These are phyloP conservation scores for Sebastes kiyomatsui DNA, from an alignment of 2,797 vertebrate genomes.

Conservation along the genomic window DNA sequence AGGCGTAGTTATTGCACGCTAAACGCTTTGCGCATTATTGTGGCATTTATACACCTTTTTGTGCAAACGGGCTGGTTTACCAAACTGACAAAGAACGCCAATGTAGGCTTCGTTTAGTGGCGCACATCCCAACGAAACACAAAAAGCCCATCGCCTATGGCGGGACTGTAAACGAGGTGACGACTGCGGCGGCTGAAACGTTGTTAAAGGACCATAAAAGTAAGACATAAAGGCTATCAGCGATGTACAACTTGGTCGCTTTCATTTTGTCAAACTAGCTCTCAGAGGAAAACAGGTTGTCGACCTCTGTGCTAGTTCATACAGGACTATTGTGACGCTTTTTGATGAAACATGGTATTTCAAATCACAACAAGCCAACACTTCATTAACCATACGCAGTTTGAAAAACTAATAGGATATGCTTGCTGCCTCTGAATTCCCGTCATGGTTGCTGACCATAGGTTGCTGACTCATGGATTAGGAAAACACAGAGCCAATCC, in stretches of 20 bases:
- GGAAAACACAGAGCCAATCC: neutral
- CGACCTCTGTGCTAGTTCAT: too few species aligned
- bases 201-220: neutral
- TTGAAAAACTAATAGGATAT: conserved; percentile 15
- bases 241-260: neutral
- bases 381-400: neutral
- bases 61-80: too few species aligned
- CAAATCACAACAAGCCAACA: neutral
- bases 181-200: neutral
- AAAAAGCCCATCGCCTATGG: neutral
- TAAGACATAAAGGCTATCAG: neutral
- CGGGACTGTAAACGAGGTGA: neutral
- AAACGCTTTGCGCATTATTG: too few species aligned
- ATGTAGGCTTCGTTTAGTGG: accelerated
- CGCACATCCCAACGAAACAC: too few species aligned
- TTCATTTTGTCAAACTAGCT: neutral
- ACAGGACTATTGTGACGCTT: too few species aligned
- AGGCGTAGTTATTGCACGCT: too few species aligned
- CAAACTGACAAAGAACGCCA: too few species aligned
- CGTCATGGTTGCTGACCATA: conserved; percentile 1
- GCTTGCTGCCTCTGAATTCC: neutral
- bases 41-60: too few species aligned
- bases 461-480: conserved; percentile 43
- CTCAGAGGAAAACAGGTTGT: neutral
- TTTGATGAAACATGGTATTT: neutral